phyloP scores from a whole-genome alignment of 2,797 vertebrate species.

The Trachops cirrhosus region DNA sequence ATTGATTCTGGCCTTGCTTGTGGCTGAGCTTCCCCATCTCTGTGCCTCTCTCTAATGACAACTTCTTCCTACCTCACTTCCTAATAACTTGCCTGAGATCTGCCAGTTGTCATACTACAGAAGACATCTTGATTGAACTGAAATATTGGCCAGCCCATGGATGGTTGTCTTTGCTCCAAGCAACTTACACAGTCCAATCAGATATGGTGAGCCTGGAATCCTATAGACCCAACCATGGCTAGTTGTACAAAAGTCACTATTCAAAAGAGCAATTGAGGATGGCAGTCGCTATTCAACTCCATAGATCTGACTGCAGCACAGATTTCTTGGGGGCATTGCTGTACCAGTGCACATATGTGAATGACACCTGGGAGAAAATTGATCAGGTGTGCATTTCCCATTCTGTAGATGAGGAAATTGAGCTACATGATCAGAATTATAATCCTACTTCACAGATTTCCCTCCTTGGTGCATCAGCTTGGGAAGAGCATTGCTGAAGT shows the following conservation, averaged over 20 bases:
- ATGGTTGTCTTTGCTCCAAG: background rate
- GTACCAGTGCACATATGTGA: too few relatives aligned
- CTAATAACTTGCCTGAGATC: background rate
- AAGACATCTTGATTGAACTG: background rate
- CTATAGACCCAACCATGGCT: rapidly evolving
- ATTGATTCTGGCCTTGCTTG: background rate
- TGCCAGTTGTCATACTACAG: rapidly evolving
- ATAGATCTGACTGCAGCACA: background rate
- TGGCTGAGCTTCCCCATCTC: background rate
- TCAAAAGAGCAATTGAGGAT: background rate
- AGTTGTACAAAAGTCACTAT: background rate
- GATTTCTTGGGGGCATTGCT: background rate
- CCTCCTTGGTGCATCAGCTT: rapidly evolving
- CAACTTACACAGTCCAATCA: rapidly evolving
- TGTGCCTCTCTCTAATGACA: background rate
- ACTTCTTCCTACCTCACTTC: background rate
- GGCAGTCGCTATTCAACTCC: rapidly evolving
- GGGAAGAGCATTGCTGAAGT: background rate
- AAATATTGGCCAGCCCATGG: rapidly evolving
- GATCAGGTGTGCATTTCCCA: background rate
- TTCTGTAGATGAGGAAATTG: background rate
- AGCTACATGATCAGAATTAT: background rate
- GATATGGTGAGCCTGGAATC: rapidly evolving
- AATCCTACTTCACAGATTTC: background rate
- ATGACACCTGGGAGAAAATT: background rate